Evolutionary conservation across 2,113 vertebrate genomes (phyloP).

Genomic region (Oxyruncus cristatus): DNA sequence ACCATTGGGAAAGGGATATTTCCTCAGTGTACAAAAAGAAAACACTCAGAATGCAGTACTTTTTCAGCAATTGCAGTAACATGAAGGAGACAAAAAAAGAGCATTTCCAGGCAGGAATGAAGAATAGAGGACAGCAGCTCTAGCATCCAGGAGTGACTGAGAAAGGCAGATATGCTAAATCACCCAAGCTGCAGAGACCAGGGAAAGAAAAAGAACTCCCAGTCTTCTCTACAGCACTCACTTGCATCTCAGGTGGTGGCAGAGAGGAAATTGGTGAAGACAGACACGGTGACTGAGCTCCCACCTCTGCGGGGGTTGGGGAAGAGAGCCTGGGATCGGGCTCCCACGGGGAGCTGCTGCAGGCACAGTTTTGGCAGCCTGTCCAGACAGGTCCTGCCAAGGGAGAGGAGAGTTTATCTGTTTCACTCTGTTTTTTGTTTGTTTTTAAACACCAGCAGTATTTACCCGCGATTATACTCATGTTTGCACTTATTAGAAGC

Average conservation of each 20-base stretch:
- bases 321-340: neutral
- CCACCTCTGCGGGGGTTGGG: fast-evolving
- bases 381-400: neutral
- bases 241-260: neutral
- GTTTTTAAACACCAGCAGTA: conserved; percentile 14
- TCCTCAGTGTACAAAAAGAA: neutral
- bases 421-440: neutral
- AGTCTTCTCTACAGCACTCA: neutral
- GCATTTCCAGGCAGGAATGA: neutral
- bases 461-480: neutral
- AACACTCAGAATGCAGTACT: neutral
- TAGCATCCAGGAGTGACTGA: neutral
- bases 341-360: neutral
- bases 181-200: neutral
- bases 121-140: neutral
- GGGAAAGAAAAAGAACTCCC: neutral
- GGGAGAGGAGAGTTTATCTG: neutral
- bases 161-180: neutral
- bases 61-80: neutral
- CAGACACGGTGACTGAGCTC: neutral
- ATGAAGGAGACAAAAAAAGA: too few relatives aligned
- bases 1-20: neutral
- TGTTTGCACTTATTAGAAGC: conserved; percentile 11
- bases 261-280: neutral
- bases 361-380: neutral